Percentiles rank a stretch among this genome's conserved stretches.
Conservation (phyloP, 2,113 vertebrate genomes). For the Cheilinus undulatus region DNA sequence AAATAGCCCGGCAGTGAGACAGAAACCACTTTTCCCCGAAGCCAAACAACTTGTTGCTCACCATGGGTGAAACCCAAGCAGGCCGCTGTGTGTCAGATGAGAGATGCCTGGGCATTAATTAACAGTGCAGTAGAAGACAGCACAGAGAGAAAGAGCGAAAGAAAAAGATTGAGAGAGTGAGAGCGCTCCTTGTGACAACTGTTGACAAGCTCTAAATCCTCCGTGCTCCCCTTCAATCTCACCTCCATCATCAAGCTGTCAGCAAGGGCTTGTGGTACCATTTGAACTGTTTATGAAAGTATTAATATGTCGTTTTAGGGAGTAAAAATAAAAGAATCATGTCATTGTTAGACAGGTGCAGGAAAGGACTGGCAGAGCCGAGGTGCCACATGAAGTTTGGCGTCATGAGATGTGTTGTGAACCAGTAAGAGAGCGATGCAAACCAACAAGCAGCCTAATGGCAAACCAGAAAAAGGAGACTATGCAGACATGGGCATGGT, state of each 20-base stretch:
- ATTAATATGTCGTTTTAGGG: constrained; percentile 62
- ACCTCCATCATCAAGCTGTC: constrained; percentile 74
- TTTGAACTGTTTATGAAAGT: constrained; percentile 62
- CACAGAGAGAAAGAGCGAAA: constrained; percentile 4
- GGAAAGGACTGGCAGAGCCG: constrained; percentile 10
- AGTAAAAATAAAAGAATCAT: constrained; percentile 65
- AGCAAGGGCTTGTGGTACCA: constrained; percentile 35
- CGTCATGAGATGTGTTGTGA: constrained; percentile 1
- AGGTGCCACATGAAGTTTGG: constrained; percentile 14
- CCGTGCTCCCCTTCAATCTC: constrained; percentile 44
- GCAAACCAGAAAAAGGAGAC: not conserved
- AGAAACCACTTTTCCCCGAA: constrained; percentile 38
- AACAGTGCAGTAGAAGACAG: constrained; percentile 33
- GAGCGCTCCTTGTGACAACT: constrained; percentile 26
- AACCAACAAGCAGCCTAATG: not conserved
- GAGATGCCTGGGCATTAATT: constrained; percentile 57
- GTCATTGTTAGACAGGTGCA: constrained; percentile 63
- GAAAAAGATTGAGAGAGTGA: constrained; percentile 36
- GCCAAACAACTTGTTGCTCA: constrained; percentile 59
- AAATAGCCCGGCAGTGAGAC: constrained; percentile 33
- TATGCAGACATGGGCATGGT: not conserved
- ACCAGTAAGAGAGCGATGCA: not conserved
- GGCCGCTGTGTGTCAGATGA: constrained; percentile 22
- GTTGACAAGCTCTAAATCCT: constrained; percentile 69
- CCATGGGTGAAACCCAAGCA: constrained; percentile 40